These are phyloP conservation scores for Microcebus murinus DNA, from an alignment of 2,113 vertebrate species.

Conservation along the genomic window DNA sequence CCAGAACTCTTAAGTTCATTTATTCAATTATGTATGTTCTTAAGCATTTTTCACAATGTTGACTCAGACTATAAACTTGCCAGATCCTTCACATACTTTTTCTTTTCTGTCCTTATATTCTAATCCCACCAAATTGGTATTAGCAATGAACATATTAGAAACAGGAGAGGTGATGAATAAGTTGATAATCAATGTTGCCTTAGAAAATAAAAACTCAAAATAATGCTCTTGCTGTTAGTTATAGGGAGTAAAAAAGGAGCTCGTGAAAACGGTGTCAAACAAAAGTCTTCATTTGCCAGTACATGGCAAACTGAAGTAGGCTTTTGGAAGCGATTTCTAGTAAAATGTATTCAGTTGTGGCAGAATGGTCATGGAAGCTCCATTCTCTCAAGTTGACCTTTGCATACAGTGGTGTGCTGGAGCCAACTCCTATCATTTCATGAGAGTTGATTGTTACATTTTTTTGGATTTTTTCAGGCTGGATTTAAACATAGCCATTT, in stretches of 20 bases:
- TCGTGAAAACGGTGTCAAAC: background rate
- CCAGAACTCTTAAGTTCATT: background rate
- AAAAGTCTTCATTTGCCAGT: background rate
- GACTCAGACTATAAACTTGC: background rate
- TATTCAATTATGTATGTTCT: background rate
- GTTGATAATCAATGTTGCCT: background rate
- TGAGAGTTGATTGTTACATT: background rate
- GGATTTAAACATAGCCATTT: background rate
- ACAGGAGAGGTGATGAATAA: background rate
- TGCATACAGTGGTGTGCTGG: background rate
- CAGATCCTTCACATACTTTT: background rate
- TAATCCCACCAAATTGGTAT: background rate
- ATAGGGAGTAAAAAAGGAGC: background rate
- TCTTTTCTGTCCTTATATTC: background rate
- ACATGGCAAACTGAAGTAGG: background rate
- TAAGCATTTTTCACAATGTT: background rate
- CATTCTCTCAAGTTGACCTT: background rate
- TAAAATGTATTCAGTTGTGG: background rate
- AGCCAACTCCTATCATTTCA: background rate
- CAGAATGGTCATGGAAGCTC: background rate
- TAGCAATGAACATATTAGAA: background rate
- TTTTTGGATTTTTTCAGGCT: background rate
- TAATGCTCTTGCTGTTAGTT: background rate
- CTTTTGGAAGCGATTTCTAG: background rate
- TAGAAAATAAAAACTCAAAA: background rate